Percentiles rank a stretch among this genome's conserved stretches.
These are phyloP conservation scores for Drosophila lutescens DNA, from an alignment of 2,888 invertebrate genomes.

Conservation along the genomic window DNA sequence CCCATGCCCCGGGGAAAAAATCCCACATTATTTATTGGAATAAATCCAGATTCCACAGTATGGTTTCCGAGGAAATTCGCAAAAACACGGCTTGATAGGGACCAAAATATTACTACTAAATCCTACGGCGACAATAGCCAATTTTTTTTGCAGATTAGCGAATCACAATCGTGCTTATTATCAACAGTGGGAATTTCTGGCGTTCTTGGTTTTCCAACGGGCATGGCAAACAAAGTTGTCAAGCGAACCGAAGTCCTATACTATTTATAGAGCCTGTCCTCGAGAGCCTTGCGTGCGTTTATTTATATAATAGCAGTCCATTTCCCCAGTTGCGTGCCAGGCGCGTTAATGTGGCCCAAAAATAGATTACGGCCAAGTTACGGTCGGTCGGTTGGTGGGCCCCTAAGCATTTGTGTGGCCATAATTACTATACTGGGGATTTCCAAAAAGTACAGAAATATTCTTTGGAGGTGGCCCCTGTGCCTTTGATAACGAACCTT, in stretches of 20 bases:
- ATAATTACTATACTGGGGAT: conserved; percentile 51
- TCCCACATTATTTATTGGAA: background rate
- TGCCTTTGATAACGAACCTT: conserved; percentile 30
- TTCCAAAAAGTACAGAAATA: conserved; percentile 44
- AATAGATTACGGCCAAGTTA: conserved; percentile 28
- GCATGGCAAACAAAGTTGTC: conserved; percentile 11
- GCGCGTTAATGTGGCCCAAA: conserved; percentile 25
- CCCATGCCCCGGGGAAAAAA: background rate
- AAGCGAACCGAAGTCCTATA: conserved; percentile 6
- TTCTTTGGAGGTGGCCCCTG: background rate
- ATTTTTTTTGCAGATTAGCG: conserved; percentile 10
- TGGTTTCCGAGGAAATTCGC: conserved; percentile 1
- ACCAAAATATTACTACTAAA: conserved; percentile 10
- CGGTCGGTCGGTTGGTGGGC: background rate
- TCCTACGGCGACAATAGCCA: background rate
- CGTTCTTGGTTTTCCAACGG: conserved; percentile 18
- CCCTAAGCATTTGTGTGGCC: conserved; percentile 11
- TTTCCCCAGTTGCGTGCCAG: conserved; percentile 34
- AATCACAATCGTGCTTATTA: conserved; percentile 20
- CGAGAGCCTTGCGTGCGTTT: conserved; percentile 41
- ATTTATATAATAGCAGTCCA: conserved; percentile 47
- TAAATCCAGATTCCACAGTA: conserved; percentile 11
- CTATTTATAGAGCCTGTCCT: conserved; percentile 31
- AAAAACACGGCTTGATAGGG: conserved; percentile 3
- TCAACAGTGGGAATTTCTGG: conserved; percentile 29